Evolutionary conservation across 1,140 invertebrate genomes (phyloP), one percentile per base, ranked within the genome.

Genomic region (Triops cancriformis): DNA sequence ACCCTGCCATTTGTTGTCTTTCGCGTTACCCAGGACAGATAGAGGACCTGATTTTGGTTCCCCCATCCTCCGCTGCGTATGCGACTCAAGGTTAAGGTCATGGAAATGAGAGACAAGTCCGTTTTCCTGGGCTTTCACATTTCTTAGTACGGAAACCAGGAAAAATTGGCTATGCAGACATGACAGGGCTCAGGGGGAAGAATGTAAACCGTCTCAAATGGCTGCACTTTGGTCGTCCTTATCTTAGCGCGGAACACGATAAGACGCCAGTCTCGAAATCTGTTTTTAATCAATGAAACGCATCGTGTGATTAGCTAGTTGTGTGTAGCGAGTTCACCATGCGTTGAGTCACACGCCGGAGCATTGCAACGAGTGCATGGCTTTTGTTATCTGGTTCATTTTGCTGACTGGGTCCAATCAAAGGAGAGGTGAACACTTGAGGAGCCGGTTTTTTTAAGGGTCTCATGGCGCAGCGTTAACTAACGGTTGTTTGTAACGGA

Each of bases 81-180:
- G 51, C 51, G 51, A 64, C 51, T 64, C 51, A 64, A 64, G 51
- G 51, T 64, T 64, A 64, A 64, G 51, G 51, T 64, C 51, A 64
- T 23, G 45, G 14, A n/a, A 14, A n/a, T 64, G 10, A 14, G 14
- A 64, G 14, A 64, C 6, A 64, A 37, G 31, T 37, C 51, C n/a
- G 6, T 14, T 64, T 18, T 64, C 18, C 23, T 14, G 0, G 14
- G 51, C 4, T 64, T 64, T 23, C 18, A 18, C 51, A 64, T 18
- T 64, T 64, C 51, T 10, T 7, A 37, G 31, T 37, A 37, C 31
- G 2, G 7, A 37, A 37, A 37, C 31, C 2, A 37, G 31, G 31
- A 37, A 37, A 37, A 37, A 37, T 37, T 37, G 2, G 31, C 31
- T 7, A 37, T 37, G 31, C 31, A 37, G 31, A 37, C 31, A 37